These are phyloP conservation scores for Gnatocerus cornutus DNA, from an alignment of 2,888 invertebrate genomes.

Conservation along the genomic window DNA sequence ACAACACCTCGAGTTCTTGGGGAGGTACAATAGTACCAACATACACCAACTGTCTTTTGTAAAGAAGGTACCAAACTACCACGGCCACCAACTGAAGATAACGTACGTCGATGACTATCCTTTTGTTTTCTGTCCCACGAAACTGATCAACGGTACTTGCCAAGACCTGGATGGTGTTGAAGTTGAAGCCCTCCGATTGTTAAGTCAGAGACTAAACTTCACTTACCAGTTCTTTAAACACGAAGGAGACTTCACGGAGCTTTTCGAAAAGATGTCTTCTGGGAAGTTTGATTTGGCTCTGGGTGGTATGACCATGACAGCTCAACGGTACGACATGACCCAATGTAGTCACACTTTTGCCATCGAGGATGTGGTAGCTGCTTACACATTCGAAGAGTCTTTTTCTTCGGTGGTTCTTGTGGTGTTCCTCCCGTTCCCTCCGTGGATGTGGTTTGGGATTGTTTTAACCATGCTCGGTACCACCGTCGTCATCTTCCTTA, in stretches of 20 bases:
- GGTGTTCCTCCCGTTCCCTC: constrained; percentile 6
- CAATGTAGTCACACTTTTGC: not conserved
- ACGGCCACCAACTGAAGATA: too few relatives aligned
- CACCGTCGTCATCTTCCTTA: not conserved
- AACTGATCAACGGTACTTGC: not conserved
- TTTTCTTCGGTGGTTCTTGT: not conserved
- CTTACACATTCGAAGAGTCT: not conserved
- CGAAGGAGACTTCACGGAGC: not conserved
- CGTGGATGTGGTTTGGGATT: constrained; percentile 1
- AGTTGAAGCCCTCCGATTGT: not conserved
- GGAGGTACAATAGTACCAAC: too few relatives aligned
- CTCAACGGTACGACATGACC: not conserved
- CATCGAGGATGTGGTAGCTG: constrained; percentile 1
- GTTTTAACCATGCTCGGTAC: not conserved
- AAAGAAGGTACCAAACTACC: too few relatives aligned
- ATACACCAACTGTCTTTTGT: too few relatives aligned
- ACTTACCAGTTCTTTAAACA: not conserved
- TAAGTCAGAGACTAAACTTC: constrained; percentile 1
- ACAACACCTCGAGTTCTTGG: too few relatives aligned
- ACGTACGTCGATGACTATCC: too few relatives aligned
- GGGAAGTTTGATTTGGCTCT: not conserved
- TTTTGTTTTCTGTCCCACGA: too few relatives aligned
- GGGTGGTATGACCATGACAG: not conserved
- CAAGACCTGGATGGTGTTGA: not conserved
- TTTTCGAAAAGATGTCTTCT: not conserved